Evolutionary conservation across 2,888 invertebrate genomes (phyloP).

Genomic region (Allacma fusca): DNA sequence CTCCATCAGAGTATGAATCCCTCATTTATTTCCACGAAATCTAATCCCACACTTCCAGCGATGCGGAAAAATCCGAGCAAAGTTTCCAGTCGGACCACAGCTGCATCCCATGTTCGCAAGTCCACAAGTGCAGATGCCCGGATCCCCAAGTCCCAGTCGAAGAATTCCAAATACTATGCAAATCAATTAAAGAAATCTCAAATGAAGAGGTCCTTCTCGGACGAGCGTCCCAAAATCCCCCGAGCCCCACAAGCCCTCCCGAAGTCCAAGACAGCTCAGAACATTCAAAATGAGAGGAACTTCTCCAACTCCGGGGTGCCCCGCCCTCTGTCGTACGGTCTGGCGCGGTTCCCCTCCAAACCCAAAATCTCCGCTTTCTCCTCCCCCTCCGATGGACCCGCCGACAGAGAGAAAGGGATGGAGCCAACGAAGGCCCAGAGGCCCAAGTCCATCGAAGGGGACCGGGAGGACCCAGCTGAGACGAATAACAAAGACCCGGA

Average conservation of each 20-base stretch:
- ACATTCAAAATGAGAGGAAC: conserved; percentile 50
- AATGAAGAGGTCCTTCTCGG: conserved; percentile 60
- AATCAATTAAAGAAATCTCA: conserved; percentile 57
- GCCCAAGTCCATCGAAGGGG: conserved; percentile 42
- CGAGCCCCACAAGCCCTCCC: conserved; percentile 46
- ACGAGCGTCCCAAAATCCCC: conserved; percentile 55
- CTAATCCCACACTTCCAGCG: conserved; percentile 53
- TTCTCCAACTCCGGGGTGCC: conserved; percentile 34
- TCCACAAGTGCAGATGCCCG: conserved; percentile 53
- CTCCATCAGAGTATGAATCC: conserved; percentile 75
- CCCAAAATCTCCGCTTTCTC: conserved; percentile 46
- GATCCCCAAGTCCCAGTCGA: conserved; percentile 41
- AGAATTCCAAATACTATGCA: conserved; percentile 57
- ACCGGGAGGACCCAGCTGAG: conserved; percentile 50
- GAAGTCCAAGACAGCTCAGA: conserved; percentile 60
- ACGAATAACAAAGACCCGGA: conserved; percentile 67
- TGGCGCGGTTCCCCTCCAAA: conserved; percentile 52
- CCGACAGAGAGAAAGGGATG: conserved; percentile 53
- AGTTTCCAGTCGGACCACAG: conserved; percentile 35
- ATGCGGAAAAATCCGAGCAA: conserved; percentile 54
- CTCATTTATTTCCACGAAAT: conserved; percentile 61
- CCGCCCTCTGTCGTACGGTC: conserved; percentile 37
- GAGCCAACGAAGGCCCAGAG: conserved; percentile 54
- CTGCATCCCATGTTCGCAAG: conserved; percentile 31
- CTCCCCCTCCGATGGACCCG: conserved; percentile 38